Conservation (phyloP, 2,888 invertebrate species). For the Argynnis bischoffii region DNA sequence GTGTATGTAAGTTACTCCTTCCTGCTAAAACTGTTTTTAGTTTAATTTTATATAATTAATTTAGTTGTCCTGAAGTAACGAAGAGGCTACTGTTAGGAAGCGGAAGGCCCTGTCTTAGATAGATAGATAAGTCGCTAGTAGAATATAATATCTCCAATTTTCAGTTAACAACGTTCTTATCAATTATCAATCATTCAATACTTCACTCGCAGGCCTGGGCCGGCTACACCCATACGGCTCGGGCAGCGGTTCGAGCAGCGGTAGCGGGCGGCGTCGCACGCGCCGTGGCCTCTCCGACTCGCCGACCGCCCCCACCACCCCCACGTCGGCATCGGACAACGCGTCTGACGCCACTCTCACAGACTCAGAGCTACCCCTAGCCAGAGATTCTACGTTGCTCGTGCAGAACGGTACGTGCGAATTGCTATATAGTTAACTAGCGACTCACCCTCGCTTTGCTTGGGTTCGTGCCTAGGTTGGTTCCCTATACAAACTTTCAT, state of each 20-base stretch:
- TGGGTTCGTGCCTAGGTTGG: too few species aligned
- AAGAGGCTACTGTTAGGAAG: too few species aligned
- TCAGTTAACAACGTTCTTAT: neutral
- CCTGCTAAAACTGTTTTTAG: too few species aligned
- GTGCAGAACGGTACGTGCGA: constrained; percentile 89
- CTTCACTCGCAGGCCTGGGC: constrained; percentile 84
- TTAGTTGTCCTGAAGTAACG: too few species aligned
- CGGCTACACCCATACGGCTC: constrained; percentile 93
- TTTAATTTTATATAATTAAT: too few species aligned
- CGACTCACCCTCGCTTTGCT: too few species aligned
- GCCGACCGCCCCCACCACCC: constrained; percentile 84
- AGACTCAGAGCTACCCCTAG: constrained; percentile 91
- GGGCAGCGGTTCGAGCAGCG: constrained; percentile 87
- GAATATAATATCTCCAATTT: neutral
- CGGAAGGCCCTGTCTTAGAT: too few species aligned
- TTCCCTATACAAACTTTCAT: too few species aligned
- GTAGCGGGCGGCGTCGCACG: constrained; percentile 81
- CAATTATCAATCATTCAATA: neutral
- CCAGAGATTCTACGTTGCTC: constrained; percentile 90
- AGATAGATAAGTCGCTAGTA: neutral
- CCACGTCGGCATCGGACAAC: constrained; percentile 88
- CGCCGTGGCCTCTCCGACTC: constrained; percentile 88
- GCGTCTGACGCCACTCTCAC: constrained; percentile 92
- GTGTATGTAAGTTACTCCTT: too few species aligned
- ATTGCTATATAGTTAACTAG: too few species aligned